Evolutionary conservation across 2,113 vertebrate genomes (phyloP).

Genomic region (Coturnix japonica): DNA sequence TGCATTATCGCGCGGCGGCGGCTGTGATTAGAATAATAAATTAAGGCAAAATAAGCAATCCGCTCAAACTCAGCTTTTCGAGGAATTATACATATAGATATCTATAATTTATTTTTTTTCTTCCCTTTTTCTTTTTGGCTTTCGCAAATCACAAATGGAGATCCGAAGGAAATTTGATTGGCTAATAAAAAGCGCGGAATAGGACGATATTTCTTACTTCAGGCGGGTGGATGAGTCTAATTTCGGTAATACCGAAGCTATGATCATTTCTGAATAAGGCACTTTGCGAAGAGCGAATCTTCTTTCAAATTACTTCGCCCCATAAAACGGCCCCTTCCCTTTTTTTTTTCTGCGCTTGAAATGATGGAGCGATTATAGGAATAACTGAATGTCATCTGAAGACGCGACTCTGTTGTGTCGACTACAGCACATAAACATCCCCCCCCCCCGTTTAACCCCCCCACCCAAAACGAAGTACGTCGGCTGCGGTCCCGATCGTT

Average conservation of each 20-base stretch:
- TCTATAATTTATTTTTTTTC: too few species aligned
- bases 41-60: conserved; percentile 77
- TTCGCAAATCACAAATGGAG: conserved; percentile 78
- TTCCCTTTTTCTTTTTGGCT: not conserved
- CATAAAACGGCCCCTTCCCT: conserved; percentile 69
- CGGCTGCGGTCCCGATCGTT: conserved; percentile 46
- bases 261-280: conserved; percentile 72
- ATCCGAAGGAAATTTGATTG: conserved; percentile 82
- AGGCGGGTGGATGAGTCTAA: conserved; percentile 75
- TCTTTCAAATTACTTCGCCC: conserved; percentile 75
- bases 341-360: not conserved
- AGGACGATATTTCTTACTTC: conserved; percentile 77
- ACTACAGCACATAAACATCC: conserved; percentile 58
- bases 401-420: conserved; percentile 52
- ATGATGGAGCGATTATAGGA: conserved; percentile 65
- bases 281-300: conserved; percentile 73
- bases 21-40: conserved; percentile 82
- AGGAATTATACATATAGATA: conserved; percentile 63
- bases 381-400: conserved; percentile 48
- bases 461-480: conserved; percentile 38
- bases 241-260: conserved; percentile 74
- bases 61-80: conserved; percentile 76
- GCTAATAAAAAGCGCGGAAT: conserved; percentile 82
- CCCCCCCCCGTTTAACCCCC: too few species aligned
- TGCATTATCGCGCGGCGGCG: conserved; percentile 58